phyloP scores from a whole-genome alignment of 2,888 invertebrate species.

The Meloe dianella region DNA sequence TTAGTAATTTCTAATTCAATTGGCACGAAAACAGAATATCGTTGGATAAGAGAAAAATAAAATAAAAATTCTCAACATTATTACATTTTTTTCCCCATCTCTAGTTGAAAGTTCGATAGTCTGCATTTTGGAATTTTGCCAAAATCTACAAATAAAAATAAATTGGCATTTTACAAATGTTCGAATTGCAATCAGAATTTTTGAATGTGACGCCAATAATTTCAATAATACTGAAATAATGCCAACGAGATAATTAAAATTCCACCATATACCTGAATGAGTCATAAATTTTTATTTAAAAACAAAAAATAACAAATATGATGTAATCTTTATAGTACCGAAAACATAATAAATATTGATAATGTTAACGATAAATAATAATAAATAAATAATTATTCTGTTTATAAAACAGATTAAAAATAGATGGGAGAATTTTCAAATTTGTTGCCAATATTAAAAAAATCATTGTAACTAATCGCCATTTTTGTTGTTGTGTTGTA shows the following conservation, averaged over 20 bases:
- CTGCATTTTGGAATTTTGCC: not conserved
- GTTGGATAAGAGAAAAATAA: not conserved
- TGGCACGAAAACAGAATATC: not conserved
- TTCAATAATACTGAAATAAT: not conserved
- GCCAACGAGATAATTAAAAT: not conserved
- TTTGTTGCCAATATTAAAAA: not conserved
- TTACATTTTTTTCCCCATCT: not conserved
- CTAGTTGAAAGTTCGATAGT: not conserved
- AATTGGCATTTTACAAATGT: not conserved
- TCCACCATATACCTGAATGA: not conserved
- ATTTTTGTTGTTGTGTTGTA: not conserved
- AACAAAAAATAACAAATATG: not conserved
- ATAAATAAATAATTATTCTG: not conserved
- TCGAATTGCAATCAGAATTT: not conserved
- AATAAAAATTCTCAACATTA: conserved; percentile 1
- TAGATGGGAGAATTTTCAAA: not conserved
- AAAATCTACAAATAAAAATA: conserved; percentile 4
- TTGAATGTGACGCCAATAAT: not conserved
- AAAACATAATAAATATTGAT: not conserved
- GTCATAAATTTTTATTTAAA: not conserved
- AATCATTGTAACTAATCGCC: not conserved
- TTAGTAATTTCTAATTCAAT: not conserved
- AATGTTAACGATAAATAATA: not conserved
- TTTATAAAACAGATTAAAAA: not conserved
- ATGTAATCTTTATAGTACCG: not conserved